A percentile compares a stretch with the other conserved stretches of the same genome.
phyloP scores from a whole-genome alignment of 2,888 invertebrate genomes.

The Scaptomyza flava region DNA sequence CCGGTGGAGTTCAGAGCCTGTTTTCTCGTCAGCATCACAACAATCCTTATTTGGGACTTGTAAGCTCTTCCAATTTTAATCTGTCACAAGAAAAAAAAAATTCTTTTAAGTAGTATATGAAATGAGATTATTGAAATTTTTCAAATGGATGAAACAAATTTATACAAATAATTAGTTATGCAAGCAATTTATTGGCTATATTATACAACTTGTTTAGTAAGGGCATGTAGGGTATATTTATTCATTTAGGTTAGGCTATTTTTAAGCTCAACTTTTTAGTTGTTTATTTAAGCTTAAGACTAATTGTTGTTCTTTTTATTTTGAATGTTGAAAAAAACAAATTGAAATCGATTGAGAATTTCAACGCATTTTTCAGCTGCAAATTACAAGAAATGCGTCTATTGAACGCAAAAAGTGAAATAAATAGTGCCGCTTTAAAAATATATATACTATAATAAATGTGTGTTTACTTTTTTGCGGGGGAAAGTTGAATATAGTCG shows the following conservation, averaged over 20 bases:
- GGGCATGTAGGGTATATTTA: conserved; percentile 38
- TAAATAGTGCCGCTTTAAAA: conserved; percentile 38
- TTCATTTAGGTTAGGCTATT: conserved; percentile 34
- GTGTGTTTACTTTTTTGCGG: not conserved
- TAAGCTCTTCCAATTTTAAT: conserved; percentile 76
- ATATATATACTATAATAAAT: conserved; percentile 16
- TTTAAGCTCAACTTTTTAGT: conserved; percentile 52
- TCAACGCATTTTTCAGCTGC: conserved; percentile 59
- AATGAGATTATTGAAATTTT: conserved; percentile 29
- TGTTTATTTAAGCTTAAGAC: conserved; percentile 50
- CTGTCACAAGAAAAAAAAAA: conserved; percentile 24
- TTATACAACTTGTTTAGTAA: conserved; percentile 19
- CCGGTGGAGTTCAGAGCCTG: conserved; percentile 13
- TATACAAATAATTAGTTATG: conserved; percentile 1
- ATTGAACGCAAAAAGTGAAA: conserved; percentile 33
- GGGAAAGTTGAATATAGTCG: too few relatives aligned
- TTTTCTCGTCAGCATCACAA: conserved; percentile 6
- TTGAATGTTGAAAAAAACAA: conserved; percentile 63
- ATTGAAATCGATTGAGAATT: conserved; percentile 47
- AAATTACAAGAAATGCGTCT: conserved; percentile 42
- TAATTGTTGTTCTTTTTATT: conserved; percentile 58
- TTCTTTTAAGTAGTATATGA: conserved; percentile 23
- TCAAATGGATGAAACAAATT: conserved; percentile 17
- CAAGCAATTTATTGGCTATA: conserved; percentile 29
- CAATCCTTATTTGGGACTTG: conserved; percentile 33